phyloP scores from a whole-genome alignment of 2,888 invertebrate species.

The Watsonalla cultraria region DNA sequence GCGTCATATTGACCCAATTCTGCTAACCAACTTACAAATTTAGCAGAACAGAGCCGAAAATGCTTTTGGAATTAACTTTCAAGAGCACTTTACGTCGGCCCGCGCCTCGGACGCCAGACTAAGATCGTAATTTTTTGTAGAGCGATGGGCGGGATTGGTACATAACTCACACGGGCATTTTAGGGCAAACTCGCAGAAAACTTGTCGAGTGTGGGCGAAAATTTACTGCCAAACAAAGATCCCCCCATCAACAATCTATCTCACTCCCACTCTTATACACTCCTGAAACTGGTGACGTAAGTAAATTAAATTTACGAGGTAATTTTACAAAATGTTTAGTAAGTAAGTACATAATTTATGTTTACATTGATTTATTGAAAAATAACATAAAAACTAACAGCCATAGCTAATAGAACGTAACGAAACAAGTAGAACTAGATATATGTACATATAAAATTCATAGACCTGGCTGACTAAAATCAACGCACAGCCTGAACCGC shows the following conservation, averaged over 20 bases:
- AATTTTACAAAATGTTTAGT: too few species aligned
- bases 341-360: too few species aligned
- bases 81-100: slow-evolving; percentile 19
- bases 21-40: slow-evolving; percentile 16
- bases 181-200: slow-evolving; percentile 9
- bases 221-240: slow-evolving; percentile 11
- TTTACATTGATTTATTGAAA: too few species aligned
- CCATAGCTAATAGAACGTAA: too few species aligned
- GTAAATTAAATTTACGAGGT: background rate
- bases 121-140: slow-evolving; percentile 11
- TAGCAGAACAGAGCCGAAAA: slow-evolving; percentile 18
- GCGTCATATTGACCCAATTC: background rate
- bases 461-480: too few species aligned
- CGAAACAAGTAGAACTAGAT: too few species aligned
- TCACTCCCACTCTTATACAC: background rate
- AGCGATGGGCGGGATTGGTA: slow-evolving; percentile 13
- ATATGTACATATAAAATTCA: too few species aligned
- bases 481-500: too few species aligned
- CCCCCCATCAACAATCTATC: background rate
- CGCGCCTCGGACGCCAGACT: slow-evolving; percentile 7
- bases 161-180: slow-evolving; percentile 24
- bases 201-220: slow-evolving; percentile 9
- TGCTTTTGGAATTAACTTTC: slow-evolving; percentile 18
- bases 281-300: background rate
- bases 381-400: too few species aligned